Conservation (phyloP, 2,797 vertebrate genomes). For the Botia kubotai region DNA sequence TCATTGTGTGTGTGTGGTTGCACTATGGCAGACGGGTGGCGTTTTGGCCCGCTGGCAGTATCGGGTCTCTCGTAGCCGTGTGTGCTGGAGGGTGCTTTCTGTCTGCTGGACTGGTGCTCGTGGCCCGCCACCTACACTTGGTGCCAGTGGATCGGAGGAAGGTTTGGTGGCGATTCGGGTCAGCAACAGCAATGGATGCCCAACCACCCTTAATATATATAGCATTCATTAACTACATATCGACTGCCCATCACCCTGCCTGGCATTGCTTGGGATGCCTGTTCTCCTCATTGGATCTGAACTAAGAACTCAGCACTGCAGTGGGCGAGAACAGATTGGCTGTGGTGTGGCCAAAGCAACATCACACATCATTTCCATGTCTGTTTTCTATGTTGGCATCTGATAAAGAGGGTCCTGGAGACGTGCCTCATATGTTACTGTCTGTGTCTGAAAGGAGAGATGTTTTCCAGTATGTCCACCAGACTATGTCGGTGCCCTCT, state of each 20-base stretch:
- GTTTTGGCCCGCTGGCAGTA: conserved; percentile 80
- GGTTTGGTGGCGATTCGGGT: conserved; percentile 83
- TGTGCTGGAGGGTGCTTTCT: conserved; percentile 81
- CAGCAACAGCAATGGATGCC: conserved; percentile 68
- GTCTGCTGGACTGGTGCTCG: conserved; percentile 81
- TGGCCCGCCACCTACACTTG: conserved; percentile 74
- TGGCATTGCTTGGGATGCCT: conserved; percentile 61
- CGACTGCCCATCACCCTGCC: conserved; percentile 47
- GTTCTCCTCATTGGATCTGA: conserved; percentile 67
- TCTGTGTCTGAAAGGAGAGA: conserved; percentile 59
- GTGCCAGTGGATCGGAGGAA: conserved; percentile 81
- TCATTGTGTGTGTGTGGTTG: conserved; percentile 61
- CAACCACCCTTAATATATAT: conserved; percentile 13
- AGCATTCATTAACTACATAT: conserved; percentile 37
- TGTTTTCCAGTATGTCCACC: conserved; percentile 31
- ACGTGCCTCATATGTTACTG: conserved; percentile 62
- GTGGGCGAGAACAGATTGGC: conserved; percentile 47
- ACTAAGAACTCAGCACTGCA: conserved; percentile 59
- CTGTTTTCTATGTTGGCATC: conserved; percentile 43
- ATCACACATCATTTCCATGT: conserved; percentile 44
- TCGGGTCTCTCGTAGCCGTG: conserved; percentile 78
- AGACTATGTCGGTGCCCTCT: conserved; percentile 6
- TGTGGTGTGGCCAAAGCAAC: conserved; percentile 11
- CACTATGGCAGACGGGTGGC: conserved; percentile 74
- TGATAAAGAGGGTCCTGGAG: conserved; percentile 49